Percentiles rank a stretch among this genome's conserved stretches.
These are phyloP conservation scores for Steinernema scapterisci DNA, from an alignment of 2,888 invertebrate genomes.

Conservation along the genomic window DNA sequence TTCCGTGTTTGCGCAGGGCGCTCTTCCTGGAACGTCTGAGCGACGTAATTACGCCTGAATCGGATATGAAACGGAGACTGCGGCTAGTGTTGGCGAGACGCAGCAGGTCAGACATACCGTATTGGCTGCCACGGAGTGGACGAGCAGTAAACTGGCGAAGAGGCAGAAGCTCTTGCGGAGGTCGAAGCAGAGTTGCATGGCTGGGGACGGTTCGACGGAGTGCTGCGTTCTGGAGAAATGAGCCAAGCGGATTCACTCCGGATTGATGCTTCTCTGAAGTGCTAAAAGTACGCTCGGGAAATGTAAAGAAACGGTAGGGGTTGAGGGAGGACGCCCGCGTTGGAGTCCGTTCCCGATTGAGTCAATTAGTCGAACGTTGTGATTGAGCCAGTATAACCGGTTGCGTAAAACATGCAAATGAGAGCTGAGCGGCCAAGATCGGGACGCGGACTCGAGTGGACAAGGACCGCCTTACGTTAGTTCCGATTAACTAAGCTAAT, in stretches of 20 bases:
- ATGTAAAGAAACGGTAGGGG: background rate
- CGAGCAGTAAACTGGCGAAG: background rate
- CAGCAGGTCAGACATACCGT: background rate
- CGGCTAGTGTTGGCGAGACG: too few relatives aligned
- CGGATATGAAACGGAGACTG: too few relatives aligned
- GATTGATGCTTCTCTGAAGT: background rate
- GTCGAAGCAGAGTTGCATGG: conserved; percentile 5
- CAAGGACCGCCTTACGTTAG: conserved; percentile 14
- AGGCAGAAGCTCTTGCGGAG: conserved; percentile 4
- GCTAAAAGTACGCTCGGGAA: conserved; percentile 7
- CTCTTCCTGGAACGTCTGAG: background rate
- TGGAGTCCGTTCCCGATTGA: conserved; percentile 6
- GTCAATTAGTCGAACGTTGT: conserved; percentile 17
- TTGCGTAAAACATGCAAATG: conserved; percentile 22
- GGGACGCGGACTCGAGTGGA: background rate
- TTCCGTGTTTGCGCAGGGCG: background rate
- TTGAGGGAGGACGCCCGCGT: background rate
- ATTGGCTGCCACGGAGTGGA: background rate
- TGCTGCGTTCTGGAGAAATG: background rate
- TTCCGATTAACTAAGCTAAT: conserved; percentile 22
- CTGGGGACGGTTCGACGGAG: background rate
- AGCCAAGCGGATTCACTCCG: background rate
- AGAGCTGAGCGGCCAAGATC: background rate
- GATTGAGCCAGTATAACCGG: conserved; percentile 5
- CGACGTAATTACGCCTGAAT: too few relatives aligned